Evolutionary conservation across 2,113 vertebrate genomes (phyloP).

Genomic region (Pluvianellus socialis): DNA sequence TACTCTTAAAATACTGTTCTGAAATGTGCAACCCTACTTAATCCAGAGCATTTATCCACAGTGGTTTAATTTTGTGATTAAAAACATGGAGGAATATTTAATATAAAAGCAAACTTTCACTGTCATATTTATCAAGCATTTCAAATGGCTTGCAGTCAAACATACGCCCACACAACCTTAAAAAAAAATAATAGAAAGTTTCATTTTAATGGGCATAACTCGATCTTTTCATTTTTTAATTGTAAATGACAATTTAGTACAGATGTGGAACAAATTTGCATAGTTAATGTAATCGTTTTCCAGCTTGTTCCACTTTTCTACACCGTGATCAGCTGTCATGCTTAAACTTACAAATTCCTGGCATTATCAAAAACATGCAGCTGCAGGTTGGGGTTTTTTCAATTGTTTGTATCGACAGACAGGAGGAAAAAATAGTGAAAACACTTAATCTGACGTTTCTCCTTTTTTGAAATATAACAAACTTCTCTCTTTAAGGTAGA

Average conservation of each 20-base stretch:
- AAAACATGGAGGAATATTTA: conserved; percentile 35
- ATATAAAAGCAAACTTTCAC: conserved; percentile 38
- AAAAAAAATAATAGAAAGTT: conserved; percentile 44
- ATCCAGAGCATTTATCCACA: background rate
- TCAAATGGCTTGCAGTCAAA: conserved; percentile 48
- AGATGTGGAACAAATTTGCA: conserved; percentile 70
- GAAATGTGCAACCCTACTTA: background rate
- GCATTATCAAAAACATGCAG: conserved; percentile 80
- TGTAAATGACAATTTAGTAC: conserved; percentile 59
- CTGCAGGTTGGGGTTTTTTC: conserved; percentile 79
- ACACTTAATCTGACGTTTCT: background rate
- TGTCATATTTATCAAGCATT: conserved; percentile 45
- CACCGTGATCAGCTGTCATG: conserved; percentile 80
- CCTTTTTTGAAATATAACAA: background rate
- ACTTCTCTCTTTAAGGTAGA: background rate
- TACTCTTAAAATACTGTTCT: background rate
- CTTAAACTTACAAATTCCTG: conserved; percentile 84
- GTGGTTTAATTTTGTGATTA: conserved; percentile 51
- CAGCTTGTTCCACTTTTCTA: conserved; percentile 74
- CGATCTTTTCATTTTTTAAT: conserved; percentile 17
- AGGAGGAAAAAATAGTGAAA: background rate
- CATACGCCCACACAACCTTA: conserved; percentile 13
- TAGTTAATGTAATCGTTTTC: conserved; percentile 77
- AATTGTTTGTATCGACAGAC: conserved; percentile 81
- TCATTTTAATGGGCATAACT: conserved; percentile 42